Conservation (phyloP, 1,140 invertebrate species). For the Camponotus floridanus region DNA sequence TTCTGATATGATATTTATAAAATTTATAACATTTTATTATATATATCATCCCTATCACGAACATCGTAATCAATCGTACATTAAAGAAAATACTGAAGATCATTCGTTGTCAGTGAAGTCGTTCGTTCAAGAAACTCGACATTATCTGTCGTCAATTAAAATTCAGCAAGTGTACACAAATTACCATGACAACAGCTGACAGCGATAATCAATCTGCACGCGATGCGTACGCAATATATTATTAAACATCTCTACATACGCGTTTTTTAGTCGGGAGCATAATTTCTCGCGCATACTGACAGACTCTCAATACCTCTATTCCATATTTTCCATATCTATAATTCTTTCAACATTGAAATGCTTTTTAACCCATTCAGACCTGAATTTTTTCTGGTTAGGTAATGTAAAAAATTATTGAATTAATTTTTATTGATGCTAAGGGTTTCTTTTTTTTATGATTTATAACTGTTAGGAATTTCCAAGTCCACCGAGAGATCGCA, state of each 20-base stretch:
- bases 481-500: too few species aligned
- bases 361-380: too few species aligned
- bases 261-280: slow-evolving; percentile 51
- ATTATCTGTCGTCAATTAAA: slow-evolving; percentile 23
- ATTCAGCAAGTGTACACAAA: neutral
- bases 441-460: too few species aligned
- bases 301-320: slow-evolving; percentile 22
- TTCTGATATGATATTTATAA: too few species aligned
- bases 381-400: too few species aligned
- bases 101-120: neutral
- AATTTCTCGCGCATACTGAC: slow-evolving; percentile 33
- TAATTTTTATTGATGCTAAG: too few species aligned
- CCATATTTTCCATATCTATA: too few species aligned
- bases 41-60: neutral
- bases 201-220: slow-evolving; percentile 2
- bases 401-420: too few species aligned
- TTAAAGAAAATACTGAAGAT: neutral
- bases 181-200: slow-evolving; percentile 10
- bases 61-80: neutral
- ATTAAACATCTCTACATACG: slow-evolving; percentile 25
- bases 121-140: slow-evolving; percentile 13
- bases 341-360: neutral
- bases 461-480: too few species aligned
- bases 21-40: neutral
- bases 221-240: slow-evolving; percentile 23